Evolutionary conservation across 1,140 invertebrate species (phyloP).

Genomic region (Cydia splendana): DNA sequence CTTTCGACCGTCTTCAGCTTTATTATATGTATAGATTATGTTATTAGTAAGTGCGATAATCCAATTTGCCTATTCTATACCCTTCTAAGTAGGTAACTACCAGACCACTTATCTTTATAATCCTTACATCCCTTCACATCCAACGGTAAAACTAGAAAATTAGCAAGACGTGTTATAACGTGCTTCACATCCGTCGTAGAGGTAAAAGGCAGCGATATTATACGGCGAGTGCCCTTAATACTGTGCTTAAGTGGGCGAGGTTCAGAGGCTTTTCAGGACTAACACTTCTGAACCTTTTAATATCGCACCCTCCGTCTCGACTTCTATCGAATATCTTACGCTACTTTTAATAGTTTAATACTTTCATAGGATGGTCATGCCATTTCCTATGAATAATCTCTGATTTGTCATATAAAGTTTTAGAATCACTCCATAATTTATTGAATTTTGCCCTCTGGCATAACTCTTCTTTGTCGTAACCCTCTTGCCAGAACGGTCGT

Average conservation of each 20-base stretch:
- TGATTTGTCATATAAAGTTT: too few relatives aligned
- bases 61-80: too few relatives aligned
- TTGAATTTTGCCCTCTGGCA: too few relatives aligned
- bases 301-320: constrained; percentile 61
- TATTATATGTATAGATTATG: too few relatives aligned
- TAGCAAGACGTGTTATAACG: constrained; percentile 27
- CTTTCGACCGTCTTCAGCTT: too few relatives aligned
- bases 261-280: constrained; percentile 74
- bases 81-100: neutral
- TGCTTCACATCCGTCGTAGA: constrained; percentile 26
- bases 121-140: constrained; percentile 39
- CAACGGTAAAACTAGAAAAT: constrained; percentile 23
- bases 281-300: constrained; percentile 78
- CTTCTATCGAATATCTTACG: constrained; percentile 60
- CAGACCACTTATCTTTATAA: constrained; percentile 9
- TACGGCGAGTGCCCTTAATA: constrained; percentile 77
- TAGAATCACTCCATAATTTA: too few relatives aligned
- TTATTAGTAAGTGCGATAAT: neutral
- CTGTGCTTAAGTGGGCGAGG: constrained; percentile 75
- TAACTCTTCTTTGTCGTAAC: too few relatives aligned
- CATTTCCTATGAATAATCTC: neutral
- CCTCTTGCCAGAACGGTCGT: too few relatives aligned
- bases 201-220: constrained; percentile 65
- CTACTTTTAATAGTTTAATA: constrained; percentile 52
- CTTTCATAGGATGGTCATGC: neutral